Evolutionary conservation across 2,797 vertebrate genomes (phyloP).

Genomic region (Gobionotothen gibberifrons): DNA sequence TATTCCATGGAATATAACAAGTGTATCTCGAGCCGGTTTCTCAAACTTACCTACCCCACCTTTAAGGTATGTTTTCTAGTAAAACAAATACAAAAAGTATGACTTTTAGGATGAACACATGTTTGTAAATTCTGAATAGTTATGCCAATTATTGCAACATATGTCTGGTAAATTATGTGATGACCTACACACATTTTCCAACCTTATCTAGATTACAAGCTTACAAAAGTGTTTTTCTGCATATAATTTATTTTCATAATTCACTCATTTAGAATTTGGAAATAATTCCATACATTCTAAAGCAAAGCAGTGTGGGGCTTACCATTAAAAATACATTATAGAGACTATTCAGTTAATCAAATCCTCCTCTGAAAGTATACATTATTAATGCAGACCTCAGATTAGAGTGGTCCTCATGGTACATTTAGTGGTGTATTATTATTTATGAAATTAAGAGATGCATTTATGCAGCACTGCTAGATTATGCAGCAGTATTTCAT

Average conservation of each 20-base stretch:
- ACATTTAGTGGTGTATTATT: slow-evolving; percentile 22
- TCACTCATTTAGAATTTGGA: neutral
- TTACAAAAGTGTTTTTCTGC: neutral
- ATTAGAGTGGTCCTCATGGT: neutral
- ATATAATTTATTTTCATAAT: neutral
- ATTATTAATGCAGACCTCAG: slow-evolving; percentile 22
- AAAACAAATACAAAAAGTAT: neutral
- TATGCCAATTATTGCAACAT: neutral
- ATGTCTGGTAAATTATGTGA: slow-evolving; percentile 4
- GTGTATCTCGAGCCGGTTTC: no score
- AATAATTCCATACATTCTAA: slow-evolving; percentile 8
- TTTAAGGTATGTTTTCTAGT: neutral
- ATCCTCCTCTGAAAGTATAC: slow-evolving; percentile 5
- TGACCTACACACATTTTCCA: neutral
- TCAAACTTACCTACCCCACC: no score
- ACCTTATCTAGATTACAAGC: no score
- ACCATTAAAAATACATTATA: neutral
- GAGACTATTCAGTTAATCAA: neutral
- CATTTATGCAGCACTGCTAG: neutral
- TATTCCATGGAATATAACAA: no score
- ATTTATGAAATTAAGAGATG: slow-evolving; percentile 10
- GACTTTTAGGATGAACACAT: neutral
- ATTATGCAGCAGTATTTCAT: neutral
- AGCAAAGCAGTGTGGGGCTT: neutral
- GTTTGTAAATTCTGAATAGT: neutral